Conservation (phyloP, 2,888 invertebrate species). For the Drosophila mercatorum region DNA sequence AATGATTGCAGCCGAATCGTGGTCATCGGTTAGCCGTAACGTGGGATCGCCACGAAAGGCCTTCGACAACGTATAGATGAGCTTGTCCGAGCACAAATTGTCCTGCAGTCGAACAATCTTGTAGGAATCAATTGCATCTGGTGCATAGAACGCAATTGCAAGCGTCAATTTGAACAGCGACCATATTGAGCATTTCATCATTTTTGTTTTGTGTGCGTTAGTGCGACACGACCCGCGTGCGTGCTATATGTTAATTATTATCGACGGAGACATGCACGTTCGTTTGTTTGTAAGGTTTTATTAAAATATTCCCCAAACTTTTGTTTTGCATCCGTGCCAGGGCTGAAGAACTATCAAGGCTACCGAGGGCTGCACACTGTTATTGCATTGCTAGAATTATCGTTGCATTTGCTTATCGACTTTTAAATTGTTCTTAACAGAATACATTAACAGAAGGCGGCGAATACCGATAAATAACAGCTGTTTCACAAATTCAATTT, state of each 20-base stretch:
- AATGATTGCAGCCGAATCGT: conserved; percentile 81
- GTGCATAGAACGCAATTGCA: conserved; percentile 48
- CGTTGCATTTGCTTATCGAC: neutral
- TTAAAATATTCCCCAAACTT: conserved; percentile 28
- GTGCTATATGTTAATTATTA: conserved; percentile 21
- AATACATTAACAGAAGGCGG: neutral
- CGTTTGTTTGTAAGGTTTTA: conserved; percentile 17
- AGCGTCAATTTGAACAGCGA: conserved; percentile 47
- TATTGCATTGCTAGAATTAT: neutral
- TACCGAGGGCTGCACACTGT: conserved; percentile 25
- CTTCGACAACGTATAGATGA: conserved; percentile 73
- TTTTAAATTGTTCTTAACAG: neutral
- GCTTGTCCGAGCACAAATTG: conserved; percentile 80
- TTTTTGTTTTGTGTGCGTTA: conserved; percentile 39
- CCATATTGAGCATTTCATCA: conserved; percentile 52
- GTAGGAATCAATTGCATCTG: conserved; percentile 37
- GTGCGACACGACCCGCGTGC: conserved; percentile 42
- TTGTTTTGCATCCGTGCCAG: conserved; percentile 58
- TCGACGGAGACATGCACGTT: conserved; percentile 34
- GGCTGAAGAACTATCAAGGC: conserved; percentile 45
- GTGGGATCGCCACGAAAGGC: conserved; percentile 80
- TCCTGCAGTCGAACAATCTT: conserved; percentile 79
- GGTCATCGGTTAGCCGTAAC: conserved; percentile 76
- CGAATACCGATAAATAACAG: neutral
- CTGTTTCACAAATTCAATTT: neutral